These are phyloP conservation scores for Menidia beryllina DNA, from an alignment of 2,113 vertebrate species.

Conservation along the genomic window DNA sequence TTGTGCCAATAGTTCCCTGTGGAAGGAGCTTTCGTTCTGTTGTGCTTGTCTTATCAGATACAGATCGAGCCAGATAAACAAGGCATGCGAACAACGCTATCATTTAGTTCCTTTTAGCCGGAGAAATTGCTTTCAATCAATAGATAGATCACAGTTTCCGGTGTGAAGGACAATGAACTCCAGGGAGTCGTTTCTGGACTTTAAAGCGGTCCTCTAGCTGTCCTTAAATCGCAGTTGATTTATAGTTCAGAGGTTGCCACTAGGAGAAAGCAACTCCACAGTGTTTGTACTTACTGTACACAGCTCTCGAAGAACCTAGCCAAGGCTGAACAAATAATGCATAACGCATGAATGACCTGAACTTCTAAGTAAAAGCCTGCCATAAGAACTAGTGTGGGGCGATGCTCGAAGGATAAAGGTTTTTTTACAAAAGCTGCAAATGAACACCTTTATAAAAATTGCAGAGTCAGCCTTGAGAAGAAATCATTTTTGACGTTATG, in stretches of 20 bases:
- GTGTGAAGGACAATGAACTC: not conserved
- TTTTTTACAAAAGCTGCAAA: not conserved
- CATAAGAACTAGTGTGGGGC: not conserved
- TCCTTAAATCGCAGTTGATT: not conserved
- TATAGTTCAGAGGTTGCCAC: not conserved
- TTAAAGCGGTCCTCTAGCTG: not conserved
- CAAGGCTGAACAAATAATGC: not conserved
- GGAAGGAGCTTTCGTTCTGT: not conserved
- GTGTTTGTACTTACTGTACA: not conserved
- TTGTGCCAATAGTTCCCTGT: not conserved
- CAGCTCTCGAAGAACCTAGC: not conserved
- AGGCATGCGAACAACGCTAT: not conserved
- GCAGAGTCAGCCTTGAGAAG: slow-evolving; percentile 8
- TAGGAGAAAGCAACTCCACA: not conserved
- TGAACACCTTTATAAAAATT: slow-evolving; percentile 10
- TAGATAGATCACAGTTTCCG: not conserved
- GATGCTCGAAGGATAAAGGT: not conserved
- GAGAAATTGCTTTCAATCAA: not conserved
- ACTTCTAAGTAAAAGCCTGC: not conserved
- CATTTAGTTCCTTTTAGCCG: slow-evolving; percentile 2
- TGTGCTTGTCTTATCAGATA: slow-evolving; percentile 17
- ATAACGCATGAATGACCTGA: not conserved
- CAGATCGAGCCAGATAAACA: slow-evolving; percentile 1
- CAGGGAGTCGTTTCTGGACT: not conserved
- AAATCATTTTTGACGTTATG: not conserved